phyloP scores from a whole-genome alignment of 1,140 invertebrate genomes.

The Drosophila nannoptera region DNA sequence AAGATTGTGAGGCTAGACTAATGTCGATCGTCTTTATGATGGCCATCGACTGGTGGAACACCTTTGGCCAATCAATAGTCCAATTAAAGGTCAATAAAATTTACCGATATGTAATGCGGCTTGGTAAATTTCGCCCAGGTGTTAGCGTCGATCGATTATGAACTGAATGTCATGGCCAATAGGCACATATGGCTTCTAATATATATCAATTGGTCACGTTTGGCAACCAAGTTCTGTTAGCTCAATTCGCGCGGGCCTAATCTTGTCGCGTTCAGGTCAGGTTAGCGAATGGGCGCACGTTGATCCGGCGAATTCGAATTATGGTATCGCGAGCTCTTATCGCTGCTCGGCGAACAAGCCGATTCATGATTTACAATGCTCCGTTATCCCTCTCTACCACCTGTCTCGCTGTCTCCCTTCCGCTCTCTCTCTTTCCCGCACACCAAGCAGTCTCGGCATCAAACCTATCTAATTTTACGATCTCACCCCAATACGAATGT shows the following conservation, averaged over 20 bases:
- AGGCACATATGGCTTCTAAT: too few relatives aligned
- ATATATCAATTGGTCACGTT: too few relatives aligned
- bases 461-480: constrained; percentile 26
- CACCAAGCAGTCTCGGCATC: constrained; percentile 11
- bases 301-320: not conserved
- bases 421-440: too few relatives aligned
- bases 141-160: not conserved
- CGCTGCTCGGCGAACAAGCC: not conserved
- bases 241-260: too few relatives aligned
- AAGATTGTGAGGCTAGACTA: not conserved
- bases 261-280: too few relatives aligned
- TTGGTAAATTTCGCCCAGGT: constrained; percentile 2
- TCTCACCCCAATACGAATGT: not conserved
- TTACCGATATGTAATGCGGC: constrained; percentile 16
- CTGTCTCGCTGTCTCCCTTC: not conserved
- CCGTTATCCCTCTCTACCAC: not conserved
- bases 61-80: constrained; percentile 14
- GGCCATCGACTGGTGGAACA: not conserved
- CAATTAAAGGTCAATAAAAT: constrained; percentile 16
- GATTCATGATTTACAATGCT: constrained; percentile 21
- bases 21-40: not conserved
- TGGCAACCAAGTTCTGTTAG: too few relatives aligned
- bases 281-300: too few relatives aligned
- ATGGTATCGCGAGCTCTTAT: constrained; percentile 1
- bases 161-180: constrained; percentile 16